Conservation (phyloP, 2,888 invertebrate species). For the Caradrina clavipalpis region DNA sequence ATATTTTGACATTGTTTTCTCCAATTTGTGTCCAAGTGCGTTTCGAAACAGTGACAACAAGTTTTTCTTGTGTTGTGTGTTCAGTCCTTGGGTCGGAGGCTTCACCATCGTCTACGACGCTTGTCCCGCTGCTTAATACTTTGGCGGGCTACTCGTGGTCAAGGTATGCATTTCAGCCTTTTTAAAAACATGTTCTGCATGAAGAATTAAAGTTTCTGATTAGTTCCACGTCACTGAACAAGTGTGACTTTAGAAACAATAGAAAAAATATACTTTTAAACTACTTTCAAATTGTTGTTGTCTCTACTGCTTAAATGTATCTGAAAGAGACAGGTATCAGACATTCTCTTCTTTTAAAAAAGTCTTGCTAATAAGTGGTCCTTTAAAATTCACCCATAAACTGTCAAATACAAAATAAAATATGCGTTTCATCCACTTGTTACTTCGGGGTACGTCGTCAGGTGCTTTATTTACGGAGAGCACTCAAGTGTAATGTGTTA, state of each 20-base stretch:
- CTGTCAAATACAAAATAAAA: slow-evolving; percentile 20
- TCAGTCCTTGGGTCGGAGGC: slow-evolving; percentile 88
- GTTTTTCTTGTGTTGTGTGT: slow-evolving; percentile 84
- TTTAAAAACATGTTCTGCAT: neutral
- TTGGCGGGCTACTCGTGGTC: slow-evolving; percentile 77
- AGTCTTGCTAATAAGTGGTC: neutral
- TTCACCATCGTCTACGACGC: slow-evolving; percentile 76
- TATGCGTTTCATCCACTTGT: slow-evolving; percentile 50
- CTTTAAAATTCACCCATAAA: slow-evolving; percentile 7
- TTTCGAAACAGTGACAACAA: slow-evolving; percentile 87
- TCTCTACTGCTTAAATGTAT: neutral
- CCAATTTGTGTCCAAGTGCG: slow-evolving; percentile 70
- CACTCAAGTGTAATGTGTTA: slow-evolving; percentile 71
- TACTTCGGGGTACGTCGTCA: slow-evolving; percentile 52
- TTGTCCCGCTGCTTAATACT: slow-evolving; percentile 76
- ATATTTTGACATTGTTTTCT: slow-evolving; percentile 50
- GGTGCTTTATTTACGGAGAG: slow-evolving; percentile 68
- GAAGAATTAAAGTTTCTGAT: slow-evolving; percentile 17
- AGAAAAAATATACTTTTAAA: neutral
- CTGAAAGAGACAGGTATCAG: neutral
- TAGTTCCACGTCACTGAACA: slow-evolving; percentile 51
- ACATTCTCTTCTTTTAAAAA: neutral
- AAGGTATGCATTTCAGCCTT: slow-evolving; percentile 73
- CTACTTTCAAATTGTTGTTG: slow-evolving; percentile 18
- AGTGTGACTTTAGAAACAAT: slow-evolving; percentile 32